Base-by-base conservation (phyloP, 2,113 vertebrate species). In the Hemibagrus wyckioides region DNA sequence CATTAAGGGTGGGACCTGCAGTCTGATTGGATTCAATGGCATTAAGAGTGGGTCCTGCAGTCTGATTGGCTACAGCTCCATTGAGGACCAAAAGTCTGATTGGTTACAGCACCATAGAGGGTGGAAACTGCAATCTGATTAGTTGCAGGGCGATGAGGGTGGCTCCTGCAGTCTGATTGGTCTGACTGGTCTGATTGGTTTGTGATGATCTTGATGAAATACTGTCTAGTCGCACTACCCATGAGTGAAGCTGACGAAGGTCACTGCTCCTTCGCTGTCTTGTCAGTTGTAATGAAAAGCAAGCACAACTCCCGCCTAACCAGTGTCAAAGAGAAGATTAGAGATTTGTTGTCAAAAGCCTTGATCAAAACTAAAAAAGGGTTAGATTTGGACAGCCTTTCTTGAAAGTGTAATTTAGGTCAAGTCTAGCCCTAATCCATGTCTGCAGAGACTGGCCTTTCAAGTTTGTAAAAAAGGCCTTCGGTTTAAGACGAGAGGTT, bases 391-490 rank as follows among this genome's bases (percentile, higher is more conserved):
- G 28, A 77, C 5, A 33, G 56, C 6, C 41, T 85, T 25, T 28
- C 28, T 63, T 48, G 11, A 77, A 77, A 79, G 84, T 48, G n/a
- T 63, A 50, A 85, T 77, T 48, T 33, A 61, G 71, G 23, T 36
- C 44, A 44, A 57, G 14, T 6, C n/a, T 33, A 33, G 8, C 28
- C 52, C 41, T 25, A 81, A 81, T 81, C 79, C 54, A 39, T 30
- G 59, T 67, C 59, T 86, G 59, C 21, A 79, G 19, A 63, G 79
- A 85, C 41, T 9, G n/a, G 84, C 13, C 73, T 85, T 85, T 85
- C 15, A 86, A 54, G 85, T 80, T 80, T 21, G 30, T 28, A 30
- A 79, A 67, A 69, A 39, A 5, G 48, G 76, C 61, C n/a, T 80
- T 28, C 25, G 39, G 13, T 69, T 65, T 80, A 81, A 81, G 79